These are phyloP conservation scores for Cheilinus undulatus DNA, from an alignment of 2,113 vertebrate species.

Conservation along the genomic window DNA sequence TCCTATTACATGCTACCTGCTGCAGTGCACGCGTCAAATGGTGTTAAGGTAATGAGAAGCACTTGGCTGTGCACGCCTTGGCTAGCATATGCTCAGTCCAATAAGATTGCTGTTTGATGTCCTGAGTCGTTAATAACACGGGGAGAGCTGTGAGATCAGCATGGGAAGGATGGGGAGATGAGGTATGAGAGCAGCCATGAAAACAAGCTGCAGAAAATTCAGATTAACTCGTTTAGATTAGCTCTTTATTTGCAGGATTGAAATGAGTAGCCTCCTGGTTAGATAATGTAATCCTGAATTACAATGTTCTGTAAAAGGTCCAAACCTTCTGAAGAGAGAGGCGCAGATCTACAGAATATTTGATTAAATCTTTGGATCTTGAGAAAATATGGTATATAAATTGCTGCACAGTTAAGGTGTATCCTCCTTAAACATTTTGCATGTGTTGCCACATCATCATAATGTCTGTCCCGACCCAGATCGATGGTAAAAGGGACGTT, in stretches of 20 bases:
- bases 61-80: conserved; percentile 56
- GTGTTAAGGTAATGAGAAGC: conserved; percentile 71
- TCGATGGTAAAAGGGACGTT: too few species aligned
- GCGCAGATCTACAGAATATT: neutral
- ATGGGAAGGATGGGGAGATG: conserved; percentile 26
- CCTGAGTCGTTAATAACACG: conserved; percentile 51
- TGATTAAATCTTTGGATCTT: too few species aligned
- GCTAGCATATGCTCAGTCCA: conserved; percentile 60
- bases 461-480: too few species aligned
- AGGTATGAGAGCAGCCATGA: neutral
- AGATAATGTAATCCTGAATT: neutral
- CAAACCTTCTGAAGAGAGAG: neutral
- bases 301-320: neutral
- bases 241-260: conserved; percentile 9
- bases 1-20: conserved; percentile 57
- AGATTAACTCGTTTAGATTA: neutral
- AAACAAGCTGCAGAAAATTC: conserved; percentile 8
- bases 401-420: too few species aligned
- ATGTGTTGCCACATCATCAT: too few species aligned
- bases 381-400: too few species aligned
- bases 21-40: conserved; percentile 30
- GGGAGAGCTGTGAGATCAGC: conserved; percentile 45
- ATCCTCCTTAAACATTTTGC: too few species aligned
- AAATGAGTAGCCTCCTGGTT: neutral
- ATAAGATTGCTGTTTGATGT: conserved; percentile 61